phyloP scores from a whole-genome alignment of 35 echinoderm and acorn worm species.

The Anneissia japonica region DNA sequence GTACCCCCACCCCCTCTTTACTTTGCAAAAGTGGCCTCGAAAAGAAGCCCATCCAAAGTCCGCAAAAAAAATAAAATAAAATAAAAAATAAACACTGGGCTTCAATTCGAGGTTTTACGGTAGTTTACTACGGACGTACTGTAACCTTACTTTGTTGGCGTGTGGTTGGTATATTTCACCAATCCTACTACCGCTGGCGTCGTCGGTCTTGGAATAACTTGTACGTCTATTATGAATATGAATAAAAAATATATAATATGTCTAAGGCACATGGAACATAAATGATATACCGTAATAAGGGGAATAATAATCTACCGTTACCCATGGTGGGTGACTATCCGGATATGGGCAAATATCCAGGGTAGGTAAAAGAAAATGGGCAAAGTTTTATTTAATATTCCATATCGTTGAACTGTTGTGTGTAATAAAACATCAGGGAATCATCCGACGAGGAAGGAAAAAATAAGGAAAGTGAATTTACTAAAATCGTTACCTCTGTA shows the following conservation, averaged over 20 bases:
- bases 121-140: no score
- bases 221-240: neutral
- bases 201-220: neutral
- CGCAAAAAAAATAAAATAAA: neutral
- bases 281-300: neutral
- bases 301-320: neutral
- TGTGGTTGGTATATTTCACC: conserved; percentile 44
- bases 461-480: no score
- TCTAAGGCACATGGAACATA: neutral
- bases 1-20: neutral
- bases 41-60: neutral
- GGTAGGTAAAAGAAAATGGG: neutral
- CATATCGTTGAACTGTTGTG: neutral
- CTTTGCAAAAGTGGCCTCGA: neutral
- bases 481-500: no score
- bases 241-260: neutral
- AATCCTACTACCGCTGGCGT: conserved; percentile 68
- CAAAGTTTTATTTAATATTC: neutral
- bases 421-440: no score
- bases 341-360: neutral
- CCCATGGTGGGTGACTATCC: neutral
- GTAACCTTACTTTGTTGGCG: conserved; percentile 1
- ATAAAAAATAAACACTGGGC: neutral
- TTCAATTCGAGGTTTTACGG: neutral
- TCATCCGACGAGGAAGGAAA: no score